phyloP scores from a whole-genome alignment of 2,888 invertebrate species.

The Seira musarum region DNA sequence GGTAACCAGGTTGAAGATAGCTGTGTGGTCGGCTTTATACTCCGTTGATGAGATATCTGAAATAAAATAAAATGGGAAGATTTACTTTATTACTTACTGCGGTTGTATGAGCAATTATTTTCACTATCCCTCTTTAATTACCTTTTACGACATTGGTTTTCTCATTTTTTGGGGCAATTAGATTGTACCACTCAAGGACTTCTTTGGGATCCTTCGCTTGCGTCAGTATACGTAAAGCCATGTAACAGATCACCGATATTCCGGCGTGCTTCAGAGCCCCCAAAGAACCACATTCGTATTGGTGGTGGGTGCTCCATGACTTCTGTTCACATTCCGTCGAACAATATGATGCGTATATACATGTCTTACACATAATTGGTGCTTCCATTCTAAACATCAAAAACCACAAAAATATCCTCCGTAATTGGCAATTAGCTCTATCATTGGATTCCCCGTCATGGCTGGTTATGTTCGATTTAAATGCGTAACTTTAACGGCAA shows the following conservation, averaged over 20 bases:
- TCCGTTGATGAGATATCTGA: conserved; percentile 45
- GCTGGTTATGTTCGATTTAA: too few relatives aligned
- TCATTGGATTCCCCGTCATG: too few relatives aligned
- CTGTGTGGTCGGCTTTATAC: conserved; percentile 64
- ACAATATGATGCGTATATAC: conserved; percentile 70
- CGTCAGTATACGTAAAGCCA: conserved; percentile 70
- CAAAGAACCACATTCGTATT: conserved; percentile 69
- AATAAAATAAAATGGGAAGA: too few relatives aligned
- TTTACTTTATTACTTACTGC: too few relatives aligned
- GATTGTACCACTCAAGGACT: conserved; percentile 59
- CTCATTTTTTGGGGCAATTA: conserved; percentile 45
- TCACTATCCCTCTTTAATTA: too few relatives aligned
- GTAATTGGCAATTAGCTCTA: too few relatives aligned
- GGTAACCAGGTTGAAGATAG: conserved; percentile 66
- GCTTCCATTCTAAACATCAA: conserved; percentile 66
- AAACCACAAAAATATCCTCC: too few relatives aligned
- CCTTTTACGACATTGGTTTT: too few relatives aligned
- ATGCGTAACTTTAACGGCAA: too few relatives aligned
- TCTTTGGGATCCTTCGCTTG: conserved; percentile 64
- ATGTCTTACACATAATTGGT: conserved; percentile 69
- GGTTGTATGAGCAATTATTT: too few relatives aligned
- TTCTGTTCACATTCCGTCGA: conserved; percentile 67
- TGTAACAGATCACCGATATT: conserved; percentile 70
- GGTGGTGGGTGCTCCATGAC: conserved; percentile 69
- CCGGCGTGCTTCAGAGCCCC: conserved; percentile 69